Percentiles rank a stretch among this genome's conserved stretches.
Conservation (phyloP, 2,888 invertebrate genomes). For the Alitta virens region DNA sequence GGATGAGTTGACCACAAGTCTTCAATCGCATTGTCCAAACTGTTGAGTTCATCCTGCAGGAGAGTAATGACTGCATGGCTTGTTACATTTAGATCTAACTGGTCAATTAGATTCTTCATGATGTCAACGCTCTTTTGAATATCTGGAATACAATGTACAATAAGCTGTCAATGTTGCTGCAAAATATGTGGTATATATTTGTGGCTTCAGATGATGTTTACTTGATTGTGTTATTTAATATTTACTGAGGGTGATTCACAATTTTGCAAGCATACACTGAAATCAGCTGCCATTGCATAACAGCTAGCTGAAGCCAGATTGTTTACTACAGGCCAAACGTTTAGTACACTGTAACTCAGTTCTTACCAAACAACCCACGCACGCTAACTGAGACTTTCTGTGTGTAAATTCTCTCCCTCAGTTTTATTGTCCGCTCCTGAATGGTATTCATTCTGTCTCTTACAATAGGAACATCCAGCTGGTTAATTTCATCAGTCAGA, state of each 20-base stretch:
- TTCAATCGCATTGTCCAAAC: background rate
- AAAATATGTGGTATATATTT: too few relatives aligned
- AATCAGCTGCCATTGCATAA: too few relatives aligned
- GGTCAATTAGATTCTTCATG: background rate
- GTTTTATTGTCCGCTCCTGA: background rate
- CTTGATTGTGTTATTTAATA: too few relatives aligned
- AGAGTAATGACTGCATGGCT: background rate
- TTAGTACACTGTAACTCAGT: too few relatives aligned
- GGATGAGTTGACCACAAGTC: slow-evolving; percentile 2
- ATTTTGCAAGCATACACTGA: too few relatives aligned
- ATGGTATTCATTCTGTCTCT: background rate
- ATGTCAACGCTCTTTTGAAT: background rate
- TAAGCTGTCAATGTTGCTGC: too few relatives aligned
- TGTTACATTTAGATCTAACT: background rate
- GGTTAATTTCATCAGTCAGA: too few relatives aligned
- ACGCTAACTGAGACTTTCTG: background rate
- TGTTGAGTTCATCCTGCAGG: background rate
- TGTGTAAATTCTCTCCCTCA: background rate
- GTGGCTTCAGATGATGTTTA: too few relatives aligned
- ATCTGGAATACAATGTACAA: background rate
- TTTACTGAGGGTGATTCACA: too few relatives aligned
- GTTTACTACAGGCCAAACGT: too few relatives aligned
- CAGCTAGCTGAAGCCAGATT: too few relatives aligned
- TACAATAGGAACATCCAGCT: background rate
- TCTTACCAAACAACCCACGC: slow-evolving; percentile 3